Conservation (phyloP, 2,797 vertebrate genomes). For the Staurois parvus region DNA sequence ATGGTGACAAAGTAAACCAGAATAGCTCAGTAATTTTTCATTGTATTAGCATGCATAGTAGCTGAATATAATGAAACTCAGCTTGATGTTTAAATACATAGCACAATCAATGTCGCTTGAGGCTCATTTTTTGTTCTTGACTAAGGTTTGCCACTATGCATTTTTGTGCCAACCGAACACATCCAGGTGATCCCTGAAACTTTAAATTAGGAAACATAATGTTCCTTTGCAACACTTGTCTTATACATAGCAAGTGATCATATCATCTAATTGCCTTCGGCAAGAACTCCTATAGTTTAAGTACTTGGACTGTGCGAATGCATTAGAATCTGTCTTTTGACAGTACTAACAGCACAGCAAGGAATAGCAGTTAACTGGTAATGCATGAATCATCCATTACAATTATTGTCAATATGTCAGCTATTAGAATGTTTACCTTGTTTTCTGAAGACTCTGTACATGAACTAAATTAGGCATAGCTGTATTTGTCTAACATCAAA, state of each 20-base stretch:
- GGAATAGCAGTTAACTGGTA: slow-evolving; percentile 18
- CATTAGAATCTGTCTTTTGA: slow-evolving; percentile 20
- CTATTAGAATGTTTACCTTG: slow-evolving; percentile 20
- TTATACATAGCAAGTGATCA: slow-evolving; percentile 44
- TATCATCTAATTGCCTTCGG: slow-evolving; percentile 48
- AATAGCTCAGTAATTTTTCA: slow-evolving; percentile 17
- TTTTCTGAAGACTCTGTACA: neutral
- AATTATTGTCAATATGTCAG: neutral
- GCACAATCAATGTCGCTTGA: slow-evolving; percentile 34
- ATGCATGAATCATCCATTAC: slow-evolving; percentile 28
- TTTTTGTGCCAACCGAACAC: slow-evolving; percentile 5
- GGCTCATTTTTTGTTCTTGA: slow-evolving; percentile 27
- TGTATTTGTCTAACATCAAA: neutral
- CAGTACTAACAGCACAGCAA: slow-evolving; percentile 12
- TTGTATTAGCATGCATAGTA: neutral
- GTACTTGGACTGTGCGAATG: slow-evolving; percentile 22
- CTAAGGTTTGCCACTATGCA: slow-evolving; percentile 21
- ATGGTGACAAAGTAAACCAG: neutral
- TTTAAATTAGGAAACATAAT: slow-evolving; percentile 23
- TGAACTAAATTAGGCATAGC: neutral
- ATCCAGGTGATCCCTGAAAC: slow-evolving; percentile 22
- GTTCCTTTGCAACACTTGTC: slow-evolving; percentile 35
- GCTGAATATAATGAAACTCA: neutral
- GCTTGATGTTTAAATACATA: slow-evolving; percentile 13
- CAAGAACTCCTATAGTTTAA: slow-evolving; percentile 28